Evolutionary conservation across 2,113 vertebrate genomes (phyloP).

Genomic region (Embiotoca jacksoni): DNA sequence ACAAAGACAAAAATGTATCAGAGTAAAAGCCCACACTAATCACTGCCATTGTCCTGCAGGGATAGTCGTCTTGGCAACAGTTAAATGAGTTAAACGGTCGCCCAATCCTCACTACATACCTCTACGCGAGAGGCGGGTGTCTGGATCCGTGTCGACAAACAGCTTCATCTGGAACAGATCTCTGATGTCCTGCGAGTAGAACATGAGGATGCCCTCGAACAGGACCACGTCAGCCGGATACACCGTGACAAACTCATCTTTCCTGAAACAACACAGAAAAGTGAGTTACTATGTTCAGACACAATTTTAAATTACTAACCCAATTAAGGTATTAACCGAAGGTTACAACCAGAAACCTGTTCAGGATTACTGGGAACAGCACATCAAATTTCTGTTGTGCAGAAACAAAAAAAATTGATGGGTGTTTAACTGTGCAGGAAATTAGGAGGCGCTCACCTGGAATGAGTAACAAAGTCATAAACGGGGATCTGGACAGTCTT

Average conservation of each 20-base stretch:
- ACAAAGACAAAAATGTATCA: neutral
- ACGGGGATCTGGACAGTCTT: slow-evolving; percentile 96
- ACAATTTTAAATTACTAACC: neutral
- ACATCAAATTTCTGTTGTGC: neutral
- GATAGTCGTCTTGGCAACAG: neutral
- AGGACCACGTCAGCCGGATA: slow-evolving; percentile 97
- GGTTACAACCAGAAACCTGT: neutral
- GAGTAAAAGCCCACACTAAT: neutral
- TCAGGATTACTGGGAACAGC: neutral
- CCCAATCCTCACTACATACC: slow-evolving; percentile 80
- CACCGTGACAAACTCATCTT: slow-evolving; percentile 93
- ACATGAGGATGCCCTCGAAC: slow-evolving; percentile 97
- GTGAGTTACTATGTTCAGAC: neutral
- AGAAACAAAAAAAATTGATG: neutral
- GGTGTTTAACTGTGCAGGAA: neutral
- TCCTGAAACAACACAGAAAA: slow-evolving; percentile 83
- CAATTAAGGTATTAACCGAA: neutral
- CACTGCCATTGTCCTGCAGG: neutral
- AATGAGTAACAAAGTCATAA: slow-evolving; percentile 97
- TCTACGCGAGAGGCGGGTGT: slow-evolving; percentile 96
- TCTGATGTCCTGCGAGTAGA: slow-evolving; percentile 96
- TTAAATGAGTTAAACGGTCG: neutral
- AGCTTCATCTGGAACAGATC: slow-evolving; percentile 99
- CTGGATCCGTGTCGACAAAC: slow-evolving; percentile 96
- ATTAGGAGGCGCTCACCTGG: slow-evolving; percentile 85